Percentiles rank a stretch among this genome's conserved stretches.
Evolutionary conservation across 1,140 invertebrate species (phyloP).

Genomic region (Callitettix versicolor): DNA sequence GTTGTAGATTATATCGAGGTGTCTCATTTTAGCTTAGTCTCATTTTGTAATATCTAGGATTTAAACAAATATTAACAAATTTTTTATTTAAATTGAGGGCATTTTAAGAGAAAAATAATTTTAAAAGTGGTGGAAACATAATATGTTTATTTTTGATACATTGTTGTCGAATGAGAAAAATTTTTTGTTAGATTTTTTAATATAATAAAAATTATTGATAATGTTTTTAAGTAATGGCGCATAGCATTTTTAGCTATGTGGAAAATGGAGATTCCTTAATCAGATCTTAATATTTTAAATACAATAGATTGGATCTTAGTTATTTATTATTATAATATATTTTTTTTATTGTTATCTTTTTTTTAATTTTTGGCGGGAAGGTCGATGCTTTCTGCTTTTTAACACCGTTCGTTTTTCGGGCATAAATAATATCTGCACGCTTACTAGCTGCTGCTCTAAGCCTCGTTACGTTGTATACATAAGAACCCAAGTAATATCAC

Average conservation of each 20-base stretch:
- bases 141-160: conserved; percentile 21
- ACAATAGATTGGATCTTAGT: conserved; percentile 15
- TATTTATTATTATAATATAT: too few relatives aligned
- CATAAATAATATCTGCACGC: conserved; percentile 1
- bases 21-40: conserved; percentile 2
- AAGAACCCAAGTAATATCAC: background rate
- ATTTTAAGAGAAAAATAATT: conserved; percentile 14
- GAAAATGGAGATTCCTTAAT: conserved; percentile 23
- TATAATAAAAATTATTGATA: conserved; percentile 17
- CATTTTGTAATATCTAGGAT: conserved; percentile 17
- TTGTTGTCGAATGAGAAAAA: conserved; percentile 19
- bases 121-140: conserved; percentile 13
- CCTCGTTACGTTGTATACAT: background rate
- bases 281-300: conserved; percentile 5
- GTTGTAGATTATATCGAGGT: conserved; percentile 6
- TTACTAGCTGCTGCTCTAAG: background rate
- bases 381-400: background rate
- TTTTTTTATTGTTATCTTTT: too few relatives aligned
- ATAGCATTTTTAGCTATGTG: conserved; percentile 23
- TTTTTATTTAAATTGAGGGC: conserved; percentile 18
- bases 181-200: conserved; percentile 22
- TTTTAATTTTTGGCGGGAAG: conserved; percentile 7
- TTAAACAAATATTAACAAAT: conserved; percentile 17
- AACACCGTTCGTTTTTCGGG: conserved; percentile 6
- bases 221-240: conserved; percentile 19